phyloP scores from a whole-genome alignment of 2,888 invertebrate species.

The Cataglyphis altisquamis region DNA sequence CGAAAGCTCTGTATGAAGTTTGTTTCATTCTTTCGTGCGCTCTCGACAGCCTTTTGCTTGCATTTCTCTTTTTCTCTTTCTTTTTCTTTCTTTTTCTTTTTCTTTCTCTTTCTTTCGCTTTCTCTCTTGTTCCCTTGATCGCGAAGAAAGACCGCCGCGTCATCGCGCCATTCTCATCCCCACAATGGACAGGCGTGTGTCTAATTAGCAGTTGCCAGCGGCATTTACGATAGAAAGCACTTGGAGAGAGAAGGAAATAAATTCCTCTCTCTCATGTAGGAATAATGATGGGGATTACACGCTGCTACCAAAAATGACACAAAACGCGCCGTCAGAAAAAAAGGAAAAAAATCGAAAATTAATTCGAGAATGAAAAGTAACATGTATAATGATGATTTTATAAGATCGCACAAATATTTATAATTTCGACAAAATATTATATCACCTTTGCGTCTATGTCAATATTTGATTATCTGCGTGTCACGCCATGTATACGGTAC shows the following conservation, averaged over 20 bases:
- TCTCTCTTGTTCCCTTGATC: constrained; percentile 21
- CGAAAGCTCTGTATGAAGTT: background rate
- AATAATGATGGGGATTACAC: constrained; percentile 58
- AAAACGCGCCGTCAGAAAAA: background rate
- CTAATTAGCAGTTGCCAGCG: constrained; percentile 70
- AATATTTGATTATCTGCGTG: too few species aligned
- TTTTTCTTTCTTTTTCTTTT: background rate
- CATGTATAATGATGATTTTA: background rate
- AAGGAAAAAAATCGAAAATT: background rate
- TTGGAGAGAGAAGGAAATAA: constrained; percentile 15
- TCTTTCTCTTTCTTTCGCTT: background rate
- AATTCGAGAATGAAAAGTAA: background rate
- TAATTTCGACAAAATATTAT: background rate
- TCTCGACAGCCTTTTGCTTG: constrained; percentile 8
- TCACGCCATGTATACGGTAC: too few species aligned
- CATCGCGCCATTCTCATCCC: constrained; percentile 63
- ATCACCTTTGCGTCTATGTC: background rate
- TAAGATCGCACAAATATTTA: background rate
- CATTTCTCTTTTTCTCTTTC: background rate
- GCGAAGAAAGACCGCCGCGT: constrained; percentile 62
- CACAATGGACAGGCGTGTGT: constrained; percentile 71
- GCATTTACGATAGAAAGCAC: constrained; percentile 48
- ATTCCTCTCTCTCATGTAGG: constrained; percentile 7
- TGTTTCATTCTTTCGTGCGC: background rate
- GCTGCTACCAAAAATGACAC: constrained; percentile 49